Evolutionary conservation across 2,888 invertebrate genomes (phyloP).

Genomic region (Erynnis tages): DNA sequence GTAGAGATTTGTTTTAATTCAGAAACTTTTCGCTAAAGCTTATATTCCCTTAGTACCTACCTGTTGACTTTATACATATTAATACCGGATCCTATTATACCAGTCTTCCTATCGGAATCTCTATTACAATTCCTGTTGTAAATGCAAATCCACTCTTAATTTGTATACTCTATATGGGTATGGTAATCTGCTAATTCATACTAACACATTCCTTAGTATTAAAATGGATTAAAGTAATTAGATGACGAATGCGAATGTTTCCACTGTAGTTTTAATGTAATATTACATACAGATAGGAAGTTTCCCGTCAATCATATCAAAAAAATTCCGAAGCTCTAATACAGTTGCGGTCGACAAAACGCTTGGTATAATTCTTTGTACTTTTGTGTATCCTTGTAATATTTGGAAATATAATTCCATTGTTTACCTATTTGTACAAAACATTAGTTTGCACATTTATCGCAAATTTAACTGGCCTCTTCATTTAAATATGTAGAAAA

Average conservation of each 20-base stretch:
- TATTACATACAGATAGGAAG: conserved; percentile 17
- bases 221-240: conserved; percentile 30
- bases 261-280: conserved; percentile 1
- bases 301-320: conserved; percentile 14
- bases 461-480: too few species aligned
- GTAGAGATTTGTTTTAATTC: too few species aligned
- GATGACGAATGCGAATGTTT: conserved; percentile 30
- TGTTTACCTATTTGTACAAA: too few species aligned
- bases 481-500: too few species aligned
- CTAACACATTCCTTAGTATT: conserved; percentile 28
- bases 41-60: too few species aligned
- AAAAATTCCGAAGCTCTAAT: conserved; percentile 7
- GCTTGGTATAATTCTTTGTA: too few species aligned
- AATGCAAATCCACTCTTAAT: neutral
- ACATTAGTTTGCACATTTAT: too few species aligned
- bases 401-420: too few species aligned
- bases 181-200: conserved; percentile 21
- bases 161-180: neutral
- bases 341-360: too few species aligned
- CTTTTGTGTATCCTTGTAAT: too few species aligned
- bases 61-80: too few species aligned
- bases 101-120: neutral
- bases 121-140: neutral
- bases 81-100: neutral
- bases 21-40: too few species aligned